These are phyloP conservation scores for Pipistrellus pygmaeus DNA, from an alignment of 2,797 vertebrate genomes.

Conservation along the genomic window DNA sequence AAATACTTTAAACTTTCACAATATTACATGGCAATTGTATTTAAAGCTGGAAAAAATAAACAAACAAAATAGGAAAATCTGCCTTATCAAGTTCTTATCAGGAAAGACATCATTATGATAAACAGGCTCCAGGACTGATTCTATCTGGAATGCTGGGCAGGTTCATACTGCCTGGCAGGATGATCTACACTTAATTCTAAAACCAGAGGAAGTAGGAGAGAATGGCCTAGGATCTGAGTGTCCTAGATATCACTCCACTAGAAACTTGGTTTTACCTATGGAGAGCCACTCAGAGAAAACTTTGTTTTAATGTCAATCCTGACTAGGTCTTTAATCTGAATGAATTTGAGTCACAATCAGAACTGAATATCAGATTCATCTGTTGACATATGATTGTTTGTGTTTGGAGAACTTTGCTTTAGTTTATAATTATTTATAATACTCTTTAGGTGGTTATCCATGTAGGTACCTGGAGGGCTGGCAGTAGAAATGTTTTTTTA, in stretches of 20 bases:
- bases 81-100: background rate
- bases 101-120: background rate
- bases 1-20: background rate
- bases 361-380: background rate
- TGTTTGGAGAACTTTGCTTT: background rate
- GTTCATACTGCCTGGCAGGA: background rate
- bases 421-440: background rate
- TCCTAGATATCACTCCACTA: background rate
- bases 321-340: background rate
- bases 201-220: background rate
- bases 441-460: background rate
- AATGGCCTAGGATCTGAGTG: background rate
- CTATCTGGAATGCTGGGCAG: background rate
- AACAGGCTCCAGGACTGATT: background rate
- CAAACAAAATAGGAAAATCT: background rate
- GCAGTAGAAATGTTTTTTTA: constrained; percentile 3
- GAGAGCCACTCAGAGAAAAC: background rate
- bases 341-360: background rate
- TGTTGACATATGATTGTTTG: background rate
- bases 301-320: background rate
- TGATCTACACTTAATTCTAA: background rate
- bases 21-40: background rate
- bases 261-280: background rate
- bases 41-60: background rate
- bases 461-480: background rate